These are phyloP conservation scores for Barypeithes pellucidus DNA, from an alignment of 2,888 invertebrate genomes.

Conservation along the genomic window DNA sequence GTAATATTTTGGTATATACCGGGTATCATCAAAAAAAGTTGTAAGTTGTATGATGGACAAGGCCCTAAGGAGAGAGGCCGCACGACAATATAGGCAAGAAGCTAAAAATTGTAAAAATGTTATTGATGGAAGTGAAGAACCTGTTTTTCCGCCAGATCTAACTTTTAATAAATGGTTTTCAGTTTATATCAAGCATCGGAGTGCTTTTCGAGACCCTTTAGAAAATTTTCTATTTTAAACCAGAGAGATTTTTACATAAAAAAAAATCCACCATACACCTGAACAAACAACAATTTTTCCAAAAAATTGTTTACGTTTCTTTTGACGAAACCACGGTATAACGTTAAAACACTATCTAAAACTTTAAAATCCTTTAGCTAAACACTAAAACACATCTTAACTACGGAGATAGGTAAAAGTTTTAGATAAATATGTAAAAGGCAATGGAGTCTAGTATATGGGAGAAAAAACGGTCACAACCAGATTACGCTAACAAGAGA, in stretches of 20 bases:
- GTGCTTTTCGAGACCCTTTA: too few relatives aligned
- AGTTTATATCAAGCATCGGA: too few relatives aligned
- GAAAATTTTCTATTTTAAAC: too few relatives aligned
- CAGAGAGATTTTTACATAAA: not conserved
- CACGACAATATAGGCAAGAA: not conserved
- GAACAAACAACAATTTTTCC: not conserved
- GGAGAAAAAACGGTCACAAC: slow-evolving; percentile 67
- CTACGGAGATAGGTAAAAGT: slow-evolving; percentile 30
- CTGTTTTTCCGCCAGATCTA: too few relatives aligned
- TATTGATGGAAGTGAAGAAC: too few relatives aligned
- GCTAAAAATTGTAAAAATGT: not conserved
- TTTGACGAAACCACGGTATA: not conserved
- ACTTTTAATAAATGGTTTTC: too few relatives aligned
- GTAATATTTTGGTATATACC: slow-evolving; percentile 10
- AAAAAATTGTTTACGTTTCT: not conserved
- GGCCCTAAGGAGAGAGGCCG: not conserved
- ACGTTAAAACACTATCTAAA: slow-evolving; percentile 24
- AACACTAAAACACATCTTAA: slow-evolving; percentile 25
- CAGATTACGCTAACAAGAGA: slow-evolving; percentile 61
- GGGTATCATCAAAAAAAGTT: not conserved
- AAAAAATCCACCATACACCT: not conserved
- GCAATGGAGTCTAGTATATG: slow-evolving; percentile 37
- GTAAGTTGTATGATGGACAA: not conserved
- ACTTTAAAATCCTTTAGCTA: slow-evolving; percentile 32
- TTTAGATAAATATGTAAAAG: slow-evolving; percentile 30